A percentile compares a stretch with the other conserved stretches of the same genome.
Evolutionary conservation across 2,797 vertebrate species (phyloP).

Genomic region (Pseudochirops corinnae): DNA sequence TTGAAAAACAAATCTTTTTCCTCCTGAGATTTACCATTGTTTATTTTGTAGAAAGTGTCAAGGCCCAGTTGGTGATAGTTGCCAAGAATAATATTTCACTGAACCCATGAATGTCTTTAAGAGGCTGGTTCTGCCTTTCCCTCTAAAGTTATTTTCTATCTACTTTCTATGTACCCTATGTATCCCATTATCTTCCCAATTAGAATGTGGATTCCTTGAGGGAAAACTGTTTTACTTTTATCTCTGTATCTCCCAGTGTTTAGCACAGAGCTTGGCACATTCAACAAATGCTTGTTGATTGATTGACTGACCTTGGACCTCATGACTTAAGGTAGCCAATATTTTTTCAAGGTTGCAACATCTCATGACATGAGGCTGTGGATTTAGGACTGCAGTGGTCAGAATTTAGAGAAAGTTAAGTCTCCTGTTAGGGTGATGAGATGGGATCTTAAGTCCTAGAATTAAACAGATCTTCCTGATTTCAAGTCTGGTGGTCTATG

Average conservation of each 20-base stretch:
- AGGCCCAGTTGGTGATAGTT: constrained; percentile 25
- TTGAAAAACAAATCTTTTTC: constrained; percentile 6
- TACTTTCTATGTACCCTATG: not conserved
- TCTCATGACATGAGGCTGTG: not conserved
- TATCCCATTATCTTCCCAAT: not conserved
- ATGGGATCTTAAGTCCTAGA: not conserved
- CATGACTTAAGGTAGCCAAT: not conserved
- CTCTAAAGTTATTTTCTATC: not conserved
- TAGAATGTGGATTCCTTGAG: not conserved
- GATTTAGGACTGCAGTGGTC: not conserved
- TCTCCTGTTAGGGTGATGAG: not conserved
- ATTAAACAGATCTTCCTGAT: not conserved
- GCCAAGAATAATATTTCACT: constrained; percentile 30
- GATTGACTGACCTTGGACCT: not conserved
- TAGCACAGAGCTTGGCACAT: not conserved
- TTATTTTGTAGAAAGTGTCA: constrained; percentile 45
- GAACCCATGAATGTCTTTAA: not conserved
- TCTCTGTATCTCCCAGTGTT: not conserved
- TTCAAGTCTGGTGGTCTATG: too few species aligned
- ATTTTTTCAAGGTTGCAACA: not conserved
- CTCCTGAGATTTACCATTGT: constrained; percentile 47
- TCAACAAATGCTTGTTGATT: not conserved
- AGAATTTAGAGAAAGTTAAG: not conserved
- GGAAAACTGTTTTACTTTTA: not conserved
- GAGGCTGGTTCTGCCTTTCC: not conserved